Base-by-base conservation (phyloP, 2,888 invertebrate species). In the Orthonevra nobilis region DNA sequence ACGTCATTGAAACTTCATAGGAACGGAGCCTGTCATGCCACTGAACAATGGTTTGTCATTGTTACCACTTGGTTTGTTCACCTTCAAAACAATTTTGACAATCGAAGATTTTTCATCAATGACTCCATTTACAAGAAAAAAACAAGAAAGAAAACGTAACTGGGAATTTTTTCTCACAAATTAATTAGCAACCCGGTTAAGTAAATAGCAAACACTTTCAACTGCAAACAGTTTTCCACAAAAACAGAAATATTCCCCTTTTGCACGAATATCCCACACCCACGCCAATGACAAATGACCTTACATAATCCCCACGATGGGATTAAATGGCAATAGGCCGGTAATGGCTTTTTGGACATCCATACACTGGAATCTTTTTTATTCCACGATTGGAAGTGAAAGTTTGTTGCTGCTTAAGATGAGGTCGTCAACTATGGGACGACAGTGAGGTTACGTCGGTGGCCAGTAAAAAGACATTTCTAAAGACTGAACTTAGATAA, bases 311-410 rank as follows among this genome's bases (percentile, higher is more conserved):
- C 38, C 34, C 17, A 26, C 32, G 7, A 73, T 66, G 36, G 28
- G 28, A 19, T 66, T 19, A 32, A 40, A 20, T 30, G 40, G 52
- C 38, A 32, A 32, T 60, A 42, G 58, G 50, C 69, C 50, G 68
- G 68, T 75, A 69, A 75, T 75, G 34, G 56, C 32, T 46, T 48
- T 32, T 54, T 38, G 46, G 63, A 54, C 34, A 46, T 40, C 14
- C 23, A n/a, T n/a, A n/a, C n/a, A 64, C 23, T 38, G 14, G 26
- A 46, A 54, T 54, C 9, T 2, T 34, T 12, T 28, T 23, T 0
- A 10, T 28, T 58, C 9, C 28, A 20, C 32, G 54, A 75, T 46
- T 40, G 61, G 30, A 2, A 68, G 74, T 74, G 74, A 74, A 74
- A 74, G 68, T 74, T 74, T 44, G 46, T 52, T 46, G 61, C 20